A percentile compares a stretch with the other conserved stretches of the same genome.
Evolutionary conservation across 2,888 invertebrate species (phyloP).

Genomic region (Eupsilia transversa): DNA sequence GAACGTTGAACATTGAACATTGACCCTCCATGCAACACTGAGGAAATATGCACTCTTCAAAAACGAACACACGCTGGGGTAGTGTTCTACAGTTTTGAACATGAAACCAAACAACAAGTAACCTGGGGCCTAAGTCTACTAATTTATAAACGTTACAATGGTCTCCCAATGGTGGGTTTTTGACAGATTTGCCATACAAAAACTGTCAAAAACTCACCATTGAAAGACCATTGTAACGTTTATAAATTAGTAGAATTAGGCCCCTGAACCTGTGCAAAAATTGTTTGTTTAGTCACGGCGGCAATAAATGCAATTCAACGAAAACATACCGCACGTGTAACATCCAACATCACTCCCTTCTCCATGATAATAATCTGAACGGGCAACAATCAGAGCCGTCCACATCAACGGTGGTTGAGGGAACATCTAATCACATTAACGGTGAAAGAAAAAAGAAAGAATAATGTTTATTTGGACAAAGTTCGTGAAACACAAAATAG

Average conservation of each 20-base stretch:
- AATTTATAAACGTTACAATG: too few species aligned
- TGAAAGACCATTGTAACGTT: too few species aligned
- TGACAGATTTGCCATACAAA: too few species aligned
- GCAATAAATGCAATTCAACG: constrained; percentile 5
- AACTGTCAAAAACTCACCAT: too few species aligned
- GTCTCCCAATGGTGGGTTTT: too few species aligned
- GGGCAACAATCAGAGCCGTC: not conserved
- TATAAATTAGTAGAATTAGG: too few species aligned
- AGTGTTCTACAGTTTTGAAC: constrained; percentile 5
- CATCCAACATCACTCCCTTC: not conserved
- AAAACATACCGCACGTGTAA: constrained; percentile 12
- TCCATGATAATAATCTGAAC: constrained; percentile 8
- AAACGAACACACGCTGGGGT: not conserved
- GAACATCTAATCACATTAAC: not conserved
- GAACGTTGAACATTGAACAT: constrained; percentile 4
- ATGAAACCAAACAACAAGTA: not conserved
- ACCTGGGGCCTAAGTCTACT: too few species aligned
- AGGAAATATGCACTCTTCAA: not conserved
- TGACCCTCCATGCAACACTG: not conserved
- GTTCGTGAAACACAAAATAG: too few species aligned
- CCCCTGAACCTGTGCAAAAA: not conserved
- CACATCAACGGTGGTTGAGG: not conserved
- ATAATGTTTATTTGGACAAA: too few species aligned
- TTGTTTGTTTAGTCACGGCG: constrained; percentile 5
- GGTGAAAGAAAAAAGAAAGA: too few species aligned